Percentiles rank a stretch among this genome's conserved stretches.
phyloP scores from a whole-genome alignment of 2,888 invertebrate species.

The Chorisops tibialis region DNA sequence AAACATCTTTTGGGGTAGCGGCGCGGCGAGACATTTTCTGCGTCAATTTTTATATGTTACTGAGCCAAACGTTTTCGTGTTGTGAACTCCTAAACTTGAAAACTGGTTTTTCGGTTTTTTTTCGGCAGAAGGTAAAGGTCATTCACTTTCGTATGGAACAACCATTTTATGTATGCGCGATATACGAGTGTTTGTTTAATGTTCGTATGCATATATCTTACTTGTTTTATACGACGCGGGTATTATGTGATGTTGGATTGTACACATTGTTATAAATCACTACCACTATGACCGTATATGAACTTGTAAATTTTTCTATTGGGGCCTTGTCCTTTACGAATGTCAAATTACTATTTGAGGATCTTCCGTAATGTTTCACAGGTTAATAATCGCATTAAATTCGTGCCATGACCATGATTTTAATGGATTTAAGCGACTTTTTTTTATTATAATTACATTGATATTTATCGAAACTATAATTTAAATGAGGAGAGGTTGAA shows the following conservation, averaged over 20 bases:
- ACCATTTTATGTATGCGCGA: slow-evolving; percentile 21
- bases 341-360: slow-evolving; percentile 18
- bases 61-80: slow-evolving; percentile 27
- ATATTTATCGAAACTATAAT: no score
- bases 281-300: neutral
- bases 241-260: neutral
- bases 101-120: slow-evolving; percentile 44
- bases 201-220: neutral
- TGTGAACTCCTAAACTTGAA: slow-evolving; percentile 32
- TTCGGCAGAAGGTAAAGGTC: slow-evolving; percentile 53
- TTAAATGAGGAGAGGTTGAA: no score
- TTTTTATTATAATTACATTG: no score
- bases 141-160: slow-evolving; percentile 53
- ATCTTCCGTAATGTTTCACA: slow-evolving; percentile 16
- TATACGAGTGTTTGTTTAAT: neutral
- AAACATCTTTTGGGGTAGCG: no score
- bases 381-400: slow-evolving; percentile 3
- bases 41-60: slow-evolving; percentile 30
- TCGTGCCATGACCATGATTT: no score
- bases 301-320: neutral
- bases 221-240: no score
- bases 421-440: no score
- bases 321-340: slow-evolving; percentile 21
- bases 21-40: neutral
- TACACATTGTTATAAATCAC: neutral